Evolutionary conservation across 1,140 invertebrate genomes (phyloP).

Genomic region (Cheumatopsyche charites): DNA sequence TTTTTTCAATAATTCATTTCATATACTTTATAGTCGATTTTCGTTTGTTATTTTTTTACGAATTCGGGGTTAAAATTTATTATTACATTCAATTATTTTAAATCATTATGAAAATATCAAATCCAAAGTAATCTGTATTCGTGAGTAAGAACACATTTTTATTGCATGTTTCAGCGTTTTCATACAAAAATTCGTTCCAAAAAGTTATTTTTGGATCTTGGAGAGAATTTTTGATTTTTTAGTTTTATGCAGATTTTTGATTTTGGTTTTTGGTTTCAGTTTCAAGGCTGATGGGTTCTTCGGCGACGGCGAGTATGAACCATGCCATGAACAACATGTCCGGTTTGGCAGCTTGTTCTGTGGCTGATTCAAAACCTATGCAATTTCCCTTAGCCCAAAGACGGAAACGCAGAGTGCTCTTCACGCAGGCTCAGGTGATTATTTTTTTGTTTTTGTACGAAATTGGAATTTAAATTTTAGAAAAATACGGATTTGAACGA

Average conservation of each 20-base stretch:
- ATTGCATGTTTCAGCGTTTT: no score
- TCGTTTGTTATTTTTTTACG: no score
- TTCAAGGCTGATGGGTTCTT: constrained; percentile 83
- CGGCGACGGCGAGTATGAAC: constrained; percentile 74
- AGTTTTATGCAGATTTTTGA: neutral
- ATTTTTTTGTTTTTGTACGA: neutral
- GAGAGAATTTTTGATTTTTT: no score
- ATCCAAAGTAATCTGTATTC: no score
- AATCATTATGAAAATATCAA: no score
- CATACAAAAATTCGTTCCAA: no score
- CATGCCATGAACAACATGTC: constrained; percentile 88
- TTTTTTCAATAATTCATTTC: no score
- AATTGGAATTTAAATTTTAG: neutral
- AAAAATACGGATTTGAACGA: neutral
- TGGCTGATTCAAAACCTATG: constrained; percentile 84
- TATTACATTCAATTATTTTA: no score
- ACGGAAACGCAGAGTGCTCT: constrained; percentile 94
- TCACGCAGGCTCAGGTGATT: constrained; percentile 93
- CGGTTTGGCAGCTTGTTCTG: constrained; percentile 74
- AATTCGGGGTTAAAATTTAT: no score
- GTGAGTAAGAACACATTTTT: no score
- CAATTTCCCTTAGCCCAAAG: constrained; percentile 90
- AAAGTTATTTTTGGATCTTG: no score
- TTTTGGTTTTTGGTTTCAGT: constrained; percentile 72
- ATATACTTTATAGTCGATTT: no score